Base-by-base conservation (phyloP, 1,140 invertebrate genomes). In the Drosophila parabipectinata region DNA sequence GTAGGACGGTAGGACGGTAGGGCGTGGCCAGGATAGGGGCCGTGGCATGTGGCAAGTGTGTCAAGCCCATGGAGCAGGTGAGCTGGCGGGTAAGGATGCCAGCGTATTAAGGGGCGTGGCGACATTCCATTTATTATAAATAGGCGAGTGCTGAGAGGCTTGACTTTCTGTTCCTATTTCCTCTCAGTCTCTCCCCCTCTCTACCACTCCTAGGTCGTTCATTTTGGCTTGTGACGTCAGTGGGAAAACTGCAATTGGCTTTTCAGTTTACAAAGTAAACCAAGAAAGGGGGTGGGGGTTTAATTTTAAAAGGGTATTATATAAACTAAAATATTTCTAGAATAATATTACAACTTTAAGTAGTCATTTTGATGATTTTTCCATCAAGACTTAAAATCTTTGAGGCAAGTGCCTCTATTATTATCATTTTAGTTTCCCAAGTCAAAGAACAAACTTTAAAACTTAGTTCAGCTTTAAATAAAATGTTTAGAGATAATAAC, bases 91-190 rank as follows among this genome's bases (percentile, higher is more conserved):
- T 4, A 41, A 12, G 39, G 15, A 5, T 30, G 24, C 14, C 59
- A 26, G n/a, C 41, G 41, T 52, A 63, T 66, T 66, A 63, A 63
- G 53, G 56, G 69, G 54, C 48, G 53, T 52, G 55, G 54, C 71
- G 63, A 67, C 62, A 67, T 68, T 28, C 61, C 72, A 75, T 75
- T 75, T 67, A 75, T 75, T 75, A 75, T 75, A 75, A 75, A 75
- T 75, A 64, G 53, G 60, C 71, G 14, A 71, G 67, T 52, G 61
- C 37, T 50, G 48, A 74, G 39, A 50, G 60, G 72, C 60, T 74
- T 57, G 72, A 57, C 59, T 66, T 66, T 62, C 34, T 34, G 32
- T 15, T 51, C 41, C 41, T 15, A 34, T 60, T 51, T 48, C 26
- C 41, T 10, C 2, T 10, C 44, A 18, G 4, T 37, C 15, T 15